Conservation (phyloP, 2,888 invertebrate species). For the Lacanobia oleracea region DNA sequence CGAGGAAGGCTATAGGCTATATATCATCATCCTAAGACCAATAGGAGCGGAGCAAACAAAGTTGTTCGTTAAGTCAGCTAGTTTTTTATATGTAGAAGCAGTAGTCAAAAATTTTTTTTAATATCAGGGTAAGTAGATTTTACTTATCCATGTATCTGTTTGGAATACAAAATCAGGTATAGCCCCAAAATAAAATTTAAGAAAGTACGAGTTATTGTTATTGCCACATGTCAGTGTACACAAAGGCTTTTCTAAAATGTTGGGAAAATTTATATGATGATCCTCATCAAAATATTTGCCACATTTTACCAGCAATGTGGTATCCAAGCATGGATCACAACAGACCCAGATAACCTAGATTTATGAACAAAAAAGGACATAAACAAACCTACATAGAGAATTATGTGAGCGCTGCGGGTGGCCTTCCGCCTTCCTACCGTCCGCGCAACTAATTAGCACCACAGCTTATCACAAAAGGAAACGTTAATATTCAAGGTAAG, state of each 20-base stretch:
- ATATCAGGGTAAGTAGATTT: background rate
- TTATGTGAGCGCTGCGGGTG: conserved; percentile 73
- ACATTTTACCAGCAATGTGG: background rate
- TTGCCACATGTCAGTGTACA: conserved; percentile 29
- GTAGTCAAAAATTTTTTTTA: background rate
- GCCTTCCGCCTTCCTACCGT: conserved; percentile 84
- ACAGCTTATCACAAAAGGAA: conserved; percentile 85
- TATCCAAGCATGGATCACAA: conserved; percentile 15
- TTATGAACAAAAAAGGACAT: conserved; percentile 50
- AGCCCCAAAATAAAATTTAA: background rate
- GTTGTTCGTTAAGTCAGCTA: no score
- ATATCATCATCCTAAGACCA: no score
- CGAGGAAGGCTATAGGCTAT: no score
- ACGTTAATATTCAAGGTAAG: conserved; percentile 84
- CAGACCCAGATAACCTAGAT: conserved; percentile 38
- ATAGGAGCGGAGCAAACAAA: no score
- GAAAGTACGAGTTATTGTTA: background rate
- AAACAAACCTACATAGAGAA: conserved; percentile 68
- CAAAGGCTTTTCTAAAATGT: conserved; percentile 13
- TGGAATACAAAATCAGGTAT: background rate
- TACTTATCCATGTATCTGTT: background rate
- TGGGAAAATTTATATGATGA: background rate
- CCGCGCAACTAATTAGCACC: conserved; percentile 81
- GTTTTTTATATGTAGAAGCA: no score
- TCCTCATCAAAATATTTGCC: background rate